Evolutionary conservation across 2,797 vertebrate species (phyloP), one percentile per base, ranked within the genome.

Genomic region (Gymnothorax javanicus): DNA sequence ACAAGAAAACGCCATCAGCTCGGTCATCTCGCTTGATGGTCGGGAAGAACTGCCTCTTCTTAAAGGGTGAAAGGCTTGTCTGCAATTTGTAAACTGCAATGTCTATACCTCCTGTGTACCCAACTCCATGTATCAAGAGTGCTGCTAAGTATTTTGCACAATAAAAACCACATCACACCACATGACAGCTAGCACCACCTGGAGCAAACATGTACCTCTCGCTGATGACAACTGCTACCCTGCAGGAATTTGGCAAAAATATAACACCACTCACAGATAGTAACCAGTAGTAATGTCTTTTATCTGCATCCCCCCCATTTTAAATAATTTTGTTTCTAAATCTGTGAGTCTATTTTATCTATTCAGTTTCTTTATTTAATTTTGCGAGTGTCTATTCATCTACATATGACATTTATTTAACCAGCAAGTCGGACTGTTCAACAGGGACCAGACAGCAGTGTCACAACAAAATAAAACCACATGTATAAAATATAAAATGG

Each of bases 21-120:
- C 17, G 13, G 73, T 50, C 91, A 90, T 12, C 77, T 25, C 52
- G 43, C 56, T 82, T 59, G 81, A 82, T 3, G 50, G 50, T 20
- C 50, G n/a, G 9, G 25, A 52, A 7, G 50, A 13, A 8, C 23
- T 77, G 15, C 6, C n/a, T 56, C 7, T 69, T n/a, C 5, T 69
- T 8, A 2, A 69, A 69, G 23, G 67, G 58, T 59, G 8, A 59
- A 59, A 59, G 13, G 58, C 7, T 59, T 8, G 13, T 59, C 57
- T 3, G 17, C 3, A 60, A 60, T 3, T 62, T 13, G 13, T 62
- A 15, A 15, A 62, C 20, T 67, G 62, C 20, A 20, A 23, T 67
- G 1, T 4, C 5, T n/a, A 23, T 5, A 13, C 60, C 13, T 20
- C 23, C 62, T 67, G 23, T 67, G 20, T 23, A n/a, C 20, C 20